These are phyloP conservation scores for Phasia obesa DNA, from an alignment of 2,888 invertebrate genomes.

Conservation along the genomic window DNA sequence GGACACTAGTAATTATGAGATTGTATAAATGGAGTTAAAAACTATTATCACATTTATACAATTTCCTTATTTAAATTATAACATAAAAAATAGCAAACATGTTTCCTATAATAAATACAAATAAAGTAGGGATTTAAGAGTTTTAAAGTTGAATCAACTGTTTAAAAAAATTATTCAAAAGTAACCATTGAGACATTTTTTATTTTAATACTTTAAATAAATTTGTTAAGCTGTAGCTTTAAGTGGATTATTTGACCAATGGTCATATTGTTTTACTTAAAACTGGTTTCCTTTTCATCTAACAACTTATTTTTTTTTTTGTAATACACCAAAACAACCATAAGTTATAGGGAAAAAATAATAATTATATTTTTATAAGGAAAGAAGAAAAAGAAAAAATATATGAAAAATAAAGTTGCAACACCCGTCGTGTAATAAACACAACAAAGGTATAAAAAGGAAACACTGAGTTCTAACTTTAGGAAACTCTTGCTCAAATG, in stretches of 20 bases:
- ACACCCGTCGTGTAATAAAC: slow-evolving; percentile 54
- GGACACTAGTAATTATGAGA: no score
- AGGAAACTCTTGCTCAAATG: slow-evolving; percentile 35
- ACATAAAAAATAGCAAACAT: no score
- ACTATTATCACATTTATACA: no score
- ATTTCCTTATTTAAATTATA: no score
- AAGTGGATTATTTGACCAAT: neutral
- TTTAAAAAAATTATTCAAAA: no score
- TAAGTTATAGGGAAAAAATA: slow-evolving; percentile 32
- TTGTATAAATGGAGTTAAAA: no score
- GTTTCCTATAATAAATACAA: no score
- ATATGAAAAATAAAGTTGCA: slow-evolving; percentile 29
- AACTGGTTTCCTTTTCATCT: neutral
- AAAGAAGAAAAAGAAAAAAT: slow-evolving; percentile 1
- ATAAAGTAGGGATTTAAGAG: no score
- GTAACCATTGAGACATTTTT: neutral
- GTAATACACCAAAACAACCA: slow-evolving; percentile 10
- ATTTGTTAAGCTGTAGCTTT: neutral
- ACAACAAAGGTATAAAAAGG: slow-evolving; percentile 1
- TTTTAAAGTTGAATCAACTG: no score
- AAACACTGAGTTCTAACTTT: neutral
- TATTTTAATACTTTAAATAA: neutral
- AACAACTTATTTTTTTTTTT: slow-evolving; percentile 55
- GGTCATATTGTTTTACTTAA: neutral
- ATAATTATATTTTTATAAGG: slow-evolving; percentile 27